These are phyloP conservation scores for Vimba vimba DNA, from an alignment of 2,113 vertebrate genomes.

Conservation along the genomic window DNA sequence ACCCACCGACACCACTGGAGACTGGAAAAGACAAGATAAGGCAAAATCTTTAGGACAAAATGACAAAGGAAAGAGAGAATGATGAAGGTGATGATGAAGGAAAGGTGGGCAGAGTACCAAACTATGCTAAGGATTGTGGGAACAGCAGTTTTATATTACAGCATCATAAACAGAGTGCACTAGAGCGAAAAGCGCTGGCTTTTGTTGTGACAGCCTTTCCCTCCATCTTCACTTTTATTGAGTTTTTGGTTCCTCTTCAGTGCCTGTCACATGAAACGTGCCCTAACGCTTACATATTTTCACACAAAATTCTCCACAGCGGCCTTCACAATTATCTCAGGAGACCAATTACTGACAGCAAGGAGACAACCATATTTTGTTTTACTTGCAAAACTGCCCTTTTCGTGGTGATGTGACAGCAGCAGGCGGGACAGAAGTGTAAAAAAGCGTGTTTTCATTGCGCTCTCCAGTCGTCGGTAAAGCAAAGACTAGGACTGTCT, in stretches of 20 bases:
- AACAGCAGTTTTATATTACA: slow-evolving; percentile 77
- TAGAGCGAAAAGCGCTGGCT: slow-evolving; percentile 72
- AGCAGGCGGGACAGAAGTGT: slow-evolving; percentile 12
- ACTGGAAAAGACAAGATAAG: slow-evolving; percentile 75
- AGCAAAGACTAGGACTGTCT: slow-evolving; percentile 53
- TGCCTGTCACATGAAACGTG: slow-evolving; percentile 64
- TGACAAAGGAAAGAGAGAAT: slow-evolving; percentile 7
- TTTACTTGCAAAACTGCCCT: slow-evolving; percentile 9
- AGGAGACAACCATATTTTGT: slow-evolving; percentile 10
- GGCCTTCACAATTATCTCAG: slow-evolving; percentile 37
- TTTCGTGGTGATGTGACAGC: slow-evolving; percentile 2
- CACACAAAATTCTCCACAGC: slow-evolving; percentile 21
- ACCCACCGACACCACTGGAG: slow-evolving; percentile 94
- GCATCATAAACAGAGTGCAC: slow-evolving; percentile 75
- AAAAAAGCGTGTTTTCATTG: slow-evolving; percentile 49
- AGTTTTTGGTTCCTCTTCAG: slow-evolving; percentile 72
- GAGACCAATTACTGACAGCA: slow-evolving; percentile 26
- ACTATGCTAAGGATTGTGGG: slow-evolving; percentile 76
- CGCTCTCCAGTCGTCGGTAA: slow-evolving; percentile 31
- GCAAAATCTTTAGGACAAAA: slow-evolving; percentile 46
- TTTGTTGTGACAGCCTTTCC: slow-evolving; percentile 72
- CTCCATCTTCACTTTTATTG: slow-evolving; percentile 58
- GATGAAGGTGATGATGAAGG: background rate
- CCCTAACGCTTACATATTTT: slow-evolving; percentile 47
- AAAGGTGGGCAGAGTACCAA: slow-evolving; percentile 41